A percentile compares a stretch with the other conserved stretches of the same genome.
phyloP scores from a whole-genome alignment of 2,113 vertebrate species.

The Strix uralensis region DNA sequence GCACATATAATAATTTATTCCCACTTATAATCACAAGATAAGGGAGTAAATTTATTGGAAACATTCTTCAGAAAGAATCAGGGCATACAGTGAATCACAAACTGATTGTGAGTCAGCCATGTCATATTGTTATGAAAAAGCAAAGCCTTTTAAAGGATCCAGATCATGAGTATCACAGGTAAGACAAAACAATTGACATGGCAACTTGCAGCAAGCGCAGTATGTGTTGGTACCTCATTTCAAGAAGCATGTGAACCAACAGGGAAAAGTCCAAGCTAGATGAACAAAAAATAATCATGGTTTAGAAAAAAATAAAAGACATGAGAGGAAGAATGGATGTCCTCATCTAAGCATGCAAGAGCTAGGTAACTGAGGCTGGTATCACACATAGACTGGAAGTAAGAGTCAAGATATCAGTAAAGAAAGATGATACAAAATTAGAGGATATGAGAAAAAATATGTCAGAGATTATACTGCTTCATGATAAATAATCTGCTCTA shows the following conservation, averaged over 20 bases:
- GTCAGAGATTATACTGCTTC: not conserved
- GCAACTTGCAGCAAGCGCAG: not conserved
- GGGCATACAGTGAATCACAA: slow-evolving; percentile 14
- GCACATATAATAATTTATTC: not conserved
- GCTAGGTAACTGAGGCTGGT: not conserved
- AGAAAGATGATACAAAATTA: not conserved
- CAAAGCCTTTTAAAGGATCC: not conserved
- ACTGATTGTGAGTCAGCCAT: not conserved
- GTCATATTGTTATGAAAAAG: not conserved
- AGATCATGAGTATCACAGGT: not conserved
- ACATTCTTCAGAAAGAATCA: not conserved
- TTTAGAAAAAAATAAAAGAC: not conserved
- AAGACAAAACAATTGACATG: not conserved
- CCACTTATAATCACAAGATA: not conserved
- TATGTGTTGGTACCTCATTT: not conserved
- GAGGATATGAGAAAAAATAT: not conserved
- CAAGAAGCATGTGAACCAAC: not conserved
- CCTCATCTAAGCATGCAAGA: not conserved
- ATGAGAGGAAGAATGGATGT: not conserved
- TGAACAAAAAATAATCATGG: not conserved
- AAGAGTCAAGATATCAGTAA: not conserved
- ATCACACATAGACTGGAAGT: not conserved
- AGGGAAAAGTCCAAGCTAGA: not conserved
- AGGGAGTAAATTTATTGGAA: not conserved
- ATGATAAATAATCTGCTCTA: not conserved